Evolutionary conservation across 2,797 vertebrate species (phyloP).

Genomic region (Xerus rutilus): DNA sequence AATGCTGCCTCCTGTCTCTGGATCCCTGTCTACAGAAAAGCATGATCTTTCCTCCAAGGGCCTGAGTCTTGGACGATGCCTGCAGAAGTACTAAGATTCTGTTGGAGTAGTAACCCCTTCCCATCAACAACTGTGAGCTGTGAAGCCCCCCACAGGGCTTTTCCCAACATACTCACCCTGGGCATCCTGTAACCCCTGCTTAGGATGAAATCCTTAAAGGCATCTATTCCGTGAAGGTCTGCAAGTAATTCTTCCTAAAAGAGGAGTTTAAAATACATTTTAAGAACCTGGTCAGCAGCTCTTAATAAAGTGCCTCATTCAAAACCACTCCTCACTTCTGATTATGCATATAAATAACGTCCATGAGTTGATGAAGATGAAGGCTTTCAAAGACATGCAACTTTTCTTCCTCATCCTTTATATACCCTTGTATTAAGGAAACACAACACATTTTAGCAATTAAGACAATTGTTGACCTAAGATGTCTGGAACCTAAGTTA

Average conservation of each 20-base stretch:
- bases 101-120: neutral
- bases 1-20: neutral
- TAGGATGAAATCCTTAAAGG: constrained; percentile 87
- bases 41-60: neutral
- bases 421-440: neutral
- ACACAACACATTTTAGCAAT: constrained; percentile 20
- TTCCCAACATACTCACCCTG: constrained; percentile 62
- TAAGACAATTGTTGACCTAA: neutral
- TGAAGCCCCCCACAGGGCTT: neutral
- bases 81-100: neutral
- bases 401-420: neutral
- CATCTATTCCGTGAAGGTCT: constrained; percentile 80
- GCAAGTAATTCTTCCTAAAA: constrained; percentile 82
- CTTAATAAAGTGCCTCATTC: neutral
- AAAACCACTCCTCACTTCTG: neutral
- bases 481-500: neutral
- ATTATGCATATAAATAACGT: neutral
- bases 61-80: too few species aligned
- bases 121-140: neutral
- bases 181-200: constrained; percentile 83
- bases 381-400: neutral
- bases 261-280: neutral
- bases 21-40: neutral
- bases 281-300: neutral
- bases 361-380: neutral